These are phyloP conservation scores for Prietella phreatophila DNA, from an alignment of 2,113 vertebrate genomes.

Conservation along the genomic window DNA sequence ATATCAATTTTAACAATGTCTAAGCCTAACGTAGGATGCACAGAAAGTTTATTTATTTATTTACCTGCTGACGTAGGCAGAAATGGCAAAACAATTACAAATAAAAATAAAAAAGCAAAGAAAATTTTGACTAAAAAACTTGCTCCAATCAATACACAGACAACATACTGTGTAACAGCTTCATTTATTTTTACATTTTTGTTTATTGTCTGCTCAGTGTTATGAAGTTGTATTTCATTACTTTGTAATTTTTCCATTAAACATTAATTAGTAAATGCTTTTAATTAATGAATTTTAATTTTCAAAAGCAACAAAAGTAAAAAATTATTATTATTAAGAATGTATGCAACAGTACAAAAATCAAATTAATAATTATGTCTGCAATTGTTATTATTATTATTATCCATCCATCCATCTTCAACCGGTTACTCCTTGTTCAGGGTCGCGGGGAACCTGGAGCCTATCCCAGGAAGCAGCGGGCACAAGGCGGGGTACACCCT, in stretches of 20 bases:
- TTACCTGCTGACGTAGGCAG: not conserved
- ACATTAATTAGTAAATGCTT: not conserved
- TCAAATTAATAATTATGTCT: not conserved
- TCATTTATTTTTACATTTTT: not conserved
- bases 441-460: no score
- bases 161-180: not conserved
- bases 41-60: not conserved
- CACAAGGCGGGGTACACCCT: no score
- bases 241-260: not conserved
- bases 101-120: not conserved
- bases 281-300: not conserved
- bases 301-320: not conserved
- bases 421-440: no score
- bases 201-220: not conserved
- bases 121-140: not conserved
- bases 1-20: not conserved
- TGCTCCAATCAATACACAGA: not conserved
- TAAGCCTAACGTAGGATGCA: not conserved
- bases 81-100: not conserved
- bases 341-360: not conserved
- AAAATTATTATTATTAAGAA: not conserved
- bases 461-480: no score
- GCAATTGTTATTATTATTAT: not conserved
- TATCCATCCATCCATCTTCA: no score
- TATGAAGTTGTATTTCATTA: not conserved